Conservation (phyloP, 2,888 invertebrate species). For the Agrochola macilenta region DNA sequence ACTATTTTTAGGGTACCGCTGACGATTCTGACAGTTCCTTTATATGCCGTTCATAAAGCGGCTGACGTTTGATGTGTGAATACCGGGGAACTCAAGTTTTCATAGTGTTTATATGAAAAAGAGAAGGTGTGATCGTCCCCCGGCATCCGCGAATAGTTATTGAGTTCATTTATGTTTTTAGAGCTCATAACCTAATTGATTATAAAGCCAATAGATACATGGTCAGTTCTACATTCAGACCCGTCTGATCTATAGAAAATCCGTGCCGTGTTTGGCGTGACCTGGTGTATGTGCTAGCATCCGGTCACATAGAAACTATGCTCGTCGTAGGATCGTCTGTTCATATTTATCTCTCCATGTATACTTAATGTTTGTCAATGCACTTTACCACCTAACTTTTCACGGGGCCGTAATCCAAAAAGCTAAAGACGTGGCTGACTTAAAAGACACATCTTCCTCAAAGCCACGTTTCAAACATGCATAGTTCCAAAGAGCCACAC, state of each 20-base stretch:
- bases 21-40: conserved; percentile 28
- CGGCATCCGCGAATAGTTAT: neutral
- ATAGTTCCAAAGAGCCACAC: conserved; percentile 62
- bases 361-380: neutral
- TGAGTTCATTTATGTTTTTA: neutral
- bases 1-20: conserved; percentile 27
- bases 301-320: neutral
- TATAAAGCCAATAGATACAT: neutral
- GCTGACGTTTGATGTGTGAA: conserved; percentile 22
- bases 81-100: conserved; percentile 7
- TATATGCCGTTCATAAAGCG: neutral
- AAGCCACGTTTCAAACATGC: conserved; percentile 30
- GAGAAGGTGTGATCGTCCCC: neutral
- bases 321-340: neutral
- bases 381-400: neutral
- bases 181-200: neutral
- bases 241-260: neutral
- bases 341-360: neutral
- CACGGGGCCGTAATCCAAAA: neutral
- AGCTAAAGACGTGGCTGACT: conserved; percentile 1
- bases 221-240: neutral
- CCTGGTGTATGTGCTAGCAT: too few species aligned
- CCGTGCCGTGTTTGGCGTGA: too few species aligned
- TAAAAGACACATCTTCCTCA: conserved; percentile 28
- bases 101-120: neutral